Conservation (phyloP, 2,113 vertebrate genomes). For the Lampris incognitus region DNA sequence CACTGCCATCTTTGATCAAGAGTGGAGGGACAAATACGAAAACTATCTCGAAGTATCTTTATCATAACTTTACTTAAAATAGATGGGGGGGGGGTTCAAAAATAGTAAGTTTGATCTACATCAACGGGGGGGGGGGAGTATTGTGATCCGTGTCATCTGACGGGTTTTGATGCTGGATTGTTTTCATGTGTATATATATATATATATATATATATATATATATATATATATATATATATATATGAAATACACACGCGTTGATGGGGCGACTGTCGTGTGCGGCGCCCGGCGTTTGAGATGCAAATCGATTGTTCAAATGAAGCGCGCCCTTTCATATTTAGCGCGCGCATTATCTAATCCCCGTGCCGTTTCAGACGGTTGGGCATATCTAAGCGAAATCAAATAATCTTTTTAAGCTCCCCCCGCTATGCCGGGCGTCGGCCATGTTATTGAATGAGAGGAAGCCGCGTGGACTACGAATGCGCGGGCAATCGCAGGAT, state of each 20-base stretch:
- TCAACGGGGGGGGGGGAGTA: constrained; percentile 32
- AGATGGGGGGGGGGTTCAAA: background rate
- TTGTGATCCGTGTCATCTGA: constrained; percentile 44
- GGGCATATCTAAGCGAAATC: constrained; percentile 80
- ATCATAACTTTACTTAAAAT: constrained; percentile 34
- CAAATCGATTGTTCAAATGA: constrained; percentile 70
- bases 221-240: constrained; percentile 35
- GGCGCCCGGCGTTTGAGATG: constrained; percentile 54
- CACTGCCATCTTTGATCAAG: constrained; percentile 41
- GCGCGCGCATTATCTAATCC: constrained; percentile 68
- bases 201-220: constrained; percentile 37
- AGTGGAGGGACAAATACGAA: constrained; percentile 4
- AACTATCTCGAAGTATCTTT: constrained; percentile 35
- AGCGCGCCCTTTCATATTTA: constrained; percentile 65
- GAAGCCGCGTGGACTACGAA: constrained; percentile 71
- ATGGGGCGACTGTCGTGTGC: constrained; percentile 36
- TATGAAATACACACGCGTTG: background rate
- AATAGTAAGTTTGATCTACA: constrained; percentile 33
- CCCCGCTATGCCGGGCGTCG: constrained; percentile 68
- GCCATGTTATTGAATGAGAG: constrained; percentile 58
- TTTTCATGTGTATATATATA: constrained; percentile 31
- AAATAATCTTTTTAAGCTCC: constrained; percentile 76
- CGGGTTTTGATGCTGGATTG: constrained; percentile 2
- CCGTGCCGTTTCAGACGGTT: constrained; percentile 75
- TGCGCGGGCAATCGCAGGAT: constrained; percentile 59